These are phyloP conservation scores for Enteromius fasciolatus DNA, from an alignment of 2,797 vertebrate species.

Conservation along the genomic window DNA sequence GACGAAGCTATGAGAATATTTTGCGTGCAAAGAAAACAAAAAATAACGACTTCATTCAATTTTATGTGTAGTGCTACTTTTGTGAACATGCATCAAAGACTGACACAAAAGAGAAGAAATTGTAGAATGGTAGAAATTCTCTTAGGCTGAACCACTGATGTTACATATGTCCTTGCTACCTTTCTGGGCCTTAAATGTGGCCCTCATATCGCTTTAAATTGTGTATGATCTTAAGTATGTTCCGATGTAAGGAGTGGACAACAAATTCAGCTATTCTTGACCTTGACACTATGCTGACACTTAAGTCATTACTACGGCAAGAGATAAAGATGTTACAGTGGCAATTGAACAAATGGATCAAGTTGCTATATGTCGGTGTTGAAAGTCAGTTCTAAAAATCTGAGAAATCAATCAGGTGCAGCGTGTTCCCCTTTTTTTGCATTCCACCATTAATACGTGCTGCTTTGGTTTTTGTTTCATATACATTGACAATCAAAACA, in stretches of 20 bases:
- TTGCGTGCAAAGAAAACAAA: background rate
- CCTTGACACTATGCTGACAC: background rate
- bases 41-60: background rate
- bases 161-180: too few relatives aligned
- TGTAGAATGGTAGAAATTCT: too few relatives aligned
- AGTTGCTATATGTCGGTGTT: background rate
- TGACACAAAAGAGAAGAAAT: too few relatives aligned
- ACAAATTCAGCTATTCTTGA: background rate
- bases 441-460: background rate
- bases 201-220: background rate
- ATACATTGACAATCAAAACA: background rate
- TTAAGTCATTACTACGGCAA: background rate
- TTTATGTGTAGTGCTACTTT: too few relatives aligned
- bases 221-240: background rate
- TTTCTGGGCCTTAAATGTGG: too few relatives aligned
- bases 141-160: too few relatives aligned
- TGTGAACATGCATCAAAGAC: too few relatives aligned
- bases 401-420: background rate
- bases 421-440: background rate
- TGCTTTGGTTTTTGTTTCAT: constrained; percentile 2
- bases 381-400: background rate
- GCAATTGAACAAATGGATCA: background rate
- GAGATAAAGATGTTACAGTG: background rate
- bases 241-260: background rate
- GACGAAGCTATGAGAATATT: background rate